Percentiles rank a stretch among this genome's conserved stretches.
phyloP scores from a whole-genome alignment of 2,113 vertebrate genomes.

The Tautogolabrus adspersus region DNA sequence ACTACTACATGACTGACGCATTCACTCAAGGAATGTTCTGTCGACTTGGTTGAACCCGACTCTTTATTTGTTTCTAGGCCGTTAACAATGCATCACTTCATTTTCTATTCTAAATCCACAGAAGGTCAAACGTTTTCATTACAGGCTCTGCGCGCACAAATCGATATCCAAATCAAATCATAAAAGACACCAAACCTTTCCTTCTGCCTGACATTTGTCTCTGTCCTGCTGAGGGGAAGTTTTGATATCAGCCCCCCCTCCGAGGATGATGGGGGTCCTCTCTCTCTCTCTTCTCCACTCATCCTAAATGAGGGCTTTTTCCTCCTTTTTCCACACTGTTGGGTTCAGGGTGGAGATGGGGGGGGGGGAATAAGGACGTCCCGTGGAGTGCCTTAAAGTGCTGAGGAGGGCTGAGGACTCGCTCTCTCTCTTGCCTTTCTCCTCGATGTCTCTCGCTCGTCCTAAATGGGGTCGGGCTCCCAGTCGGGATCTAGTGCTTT shows the following conservation, averaged over 20 bases:
- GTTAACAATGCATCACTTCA: background rate
- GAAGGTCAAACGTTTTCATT: constrained; percentile 40
- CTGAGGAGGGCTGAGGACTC: constrained; percentile 46
- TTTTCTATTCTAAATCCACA: constrained; percentile 2
- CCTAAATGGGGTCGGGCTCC: constrained; percentile 85
- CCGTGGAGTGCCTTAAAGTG: constrained; percentile 74
- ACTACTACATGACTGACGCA: no score
- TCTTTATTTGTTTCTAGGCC: background rate
- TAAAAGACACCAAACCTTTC: constrained; percentile 57
- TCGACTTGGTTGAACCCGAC: no score
- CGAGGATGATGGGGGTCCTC: constrained; percentile 52
- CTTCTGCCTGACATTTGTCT: constrained; percentile 71
- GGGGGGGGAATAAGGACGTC: constrained; percentile 58
- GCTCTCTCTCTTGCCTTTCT: constrained; percentile 21
- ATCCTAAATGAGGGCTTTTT: constrained; percentile 66
- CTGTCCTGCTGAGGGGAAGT: constrained; percentile 52
- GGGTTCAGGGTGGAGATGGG: constrained; percentile 51
- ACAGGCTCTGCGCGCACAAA: constrained; percentile 19
- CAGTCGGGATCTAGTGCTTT: constrained; percentile 81
- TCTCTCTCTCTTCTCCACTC: constrained; percentile 37
- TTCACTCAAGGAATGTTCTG: no score
- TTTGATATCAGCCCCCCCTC: constrained; percentile 64
- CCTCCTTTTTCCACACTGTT: constrained; percentile 5
- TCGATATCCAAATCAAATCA: constrained; percentile 49
- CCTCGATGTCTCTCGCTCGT: constrained; percentile 71